A percentile compares a stretch with the other conserved stretches of the same genome.
Conservation (phyloP, 2,113 vertebrate species). For the Phocoena sinus region DNA sequence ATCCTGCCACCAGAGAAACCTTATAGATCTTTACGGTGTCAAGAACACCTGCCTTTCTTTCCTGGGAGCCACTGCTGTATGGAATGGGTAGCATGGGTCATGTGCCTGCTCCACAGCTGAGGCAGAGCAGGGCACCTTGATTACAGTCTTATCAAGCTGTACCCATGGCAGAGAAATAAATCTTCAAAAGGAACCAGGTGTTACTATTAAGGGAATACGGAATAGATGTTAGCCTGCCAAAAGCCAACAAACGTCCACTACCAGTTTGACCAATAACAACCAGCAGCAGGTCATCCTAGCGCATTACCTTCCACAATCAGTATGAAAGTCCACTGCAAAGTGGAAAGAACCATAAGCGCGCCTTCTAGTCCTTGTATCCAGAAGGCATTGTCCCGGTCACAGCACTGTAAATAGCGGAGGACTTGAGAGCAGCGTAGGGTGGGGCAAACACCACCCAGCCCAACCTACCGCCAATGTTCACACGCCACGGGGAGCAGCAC, state of each 20-base stretch:
- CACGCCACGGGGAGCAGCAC: rapidly evolving
- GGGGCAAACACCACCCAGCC: neutral
- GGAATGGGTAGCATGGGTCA: neutral
- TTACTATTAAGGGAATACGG: neutral
- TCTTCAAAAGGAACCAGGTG: neutral
- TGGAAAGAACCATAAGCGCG: neutral
- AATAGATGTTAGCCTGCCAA: neutral
- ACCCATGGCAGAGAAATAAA: neutral
- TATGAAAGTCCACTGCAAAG: neutral
- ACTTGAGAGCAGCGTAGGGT: neutral
- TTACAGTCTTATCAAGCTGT: neutral
- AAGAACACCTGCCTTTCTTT: neutral
- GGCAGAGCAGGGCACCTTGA: neutral
- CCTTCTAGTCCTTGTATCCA: too few species aligned
- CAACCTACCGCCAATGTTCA: neutral
- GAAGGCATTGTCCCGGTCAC: neutral
- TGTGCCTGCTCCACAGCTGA: neutral
- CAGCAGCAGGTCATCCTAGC: neutral
- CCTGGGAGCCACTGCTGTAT: neutral
- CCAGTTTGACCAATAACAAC: neutral
- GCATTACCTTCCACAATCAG: neutral
- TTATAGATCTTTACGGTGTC: neutral
- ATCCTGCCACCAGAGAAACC: neutral
- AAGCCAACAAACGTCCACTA: neutral
- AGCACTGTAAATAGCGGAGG: neutral